These are phyloP conservation scores for Lithobius niger DNA, from an alignment of 1,140 invertebrate genomes.

Conservation along the genomic window DNA sequence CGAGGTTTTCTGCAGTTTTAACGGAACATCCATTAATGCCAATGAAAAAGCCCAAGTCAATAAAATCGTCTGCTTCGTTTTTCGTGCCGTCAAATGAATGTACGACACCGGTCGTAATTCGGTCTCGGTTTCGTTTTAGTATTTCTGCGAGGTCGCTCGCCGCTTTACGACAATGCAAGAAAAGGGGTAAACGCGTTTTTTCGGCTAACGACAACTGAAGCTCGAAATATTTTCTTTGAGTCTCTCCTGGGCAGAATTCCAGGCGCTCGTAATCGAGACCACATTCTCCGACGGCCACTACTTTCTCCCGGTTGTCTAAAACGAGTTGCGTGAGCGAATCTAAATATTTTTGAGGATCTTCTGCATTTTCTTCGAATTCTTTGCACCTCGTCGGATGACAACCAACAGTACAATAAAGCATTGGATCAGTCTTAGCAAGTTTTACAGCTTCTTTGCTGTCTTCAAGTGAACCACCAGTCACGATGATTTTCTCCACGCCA, in stretches of 20 bases:
- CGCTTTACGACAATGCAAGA: slow-evolving; percentile 81
- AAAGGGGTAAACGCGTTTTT: slow-evolving; percentile 66
- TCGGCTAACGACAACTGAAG: slow-evolving; percentile 65
- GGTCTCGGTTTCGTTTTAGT: slow-evolving; percentile 37
- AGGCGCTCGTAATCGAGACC: slow-evolving; percentile 82
- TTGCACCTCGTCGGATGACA: slow-evolving; percentile 85
- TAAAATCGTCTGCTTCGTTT: slow-evolving; percentile 60
- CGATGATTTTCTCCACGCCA: slow-evolving; percentile 49
- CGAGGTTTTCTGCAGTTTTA: slow-evolving; percentile 75
- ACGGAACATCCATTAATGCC: slow-evolving; percentile 93
- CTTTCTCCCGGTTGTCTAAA: slow-evolving; percentile 52
- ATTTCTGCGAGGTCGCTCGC: slow-evolving; percentile 69
- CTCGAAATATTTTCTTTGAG: slow-evolving; percentile 79
- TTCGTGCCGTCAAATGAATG: slow-evolving; percentile 88
- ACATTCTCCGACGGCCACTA: slow-evolving; percentile 85
- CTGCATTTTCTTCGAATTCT: slow-evolving; percentile 62
- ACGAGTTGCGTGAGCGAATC: slow-evolving; percentile 50
- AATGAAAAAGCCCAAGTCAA: slow-evolving; percentile 72
- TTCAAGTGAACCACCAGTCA: slow-evolving; percentile 67
- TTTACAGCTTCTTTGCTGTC: slow-evolving; percentile 64
- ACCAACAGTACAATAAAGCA: slow-evolving; percentile 68
- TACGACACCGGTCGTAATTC: slow-evolving; percentile 34
- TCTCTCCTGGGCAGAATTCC: slow-evolving; percentile 73
- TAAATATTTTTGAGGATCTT: slow-evolving; percentile 64
- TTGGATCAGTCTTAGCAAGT: slow-evolving; percentile 59